Evolutionary conservation across 1,140 invertebrate genomes (phyloP).

Genomic region (Adoxophyes honmai): DNA sequence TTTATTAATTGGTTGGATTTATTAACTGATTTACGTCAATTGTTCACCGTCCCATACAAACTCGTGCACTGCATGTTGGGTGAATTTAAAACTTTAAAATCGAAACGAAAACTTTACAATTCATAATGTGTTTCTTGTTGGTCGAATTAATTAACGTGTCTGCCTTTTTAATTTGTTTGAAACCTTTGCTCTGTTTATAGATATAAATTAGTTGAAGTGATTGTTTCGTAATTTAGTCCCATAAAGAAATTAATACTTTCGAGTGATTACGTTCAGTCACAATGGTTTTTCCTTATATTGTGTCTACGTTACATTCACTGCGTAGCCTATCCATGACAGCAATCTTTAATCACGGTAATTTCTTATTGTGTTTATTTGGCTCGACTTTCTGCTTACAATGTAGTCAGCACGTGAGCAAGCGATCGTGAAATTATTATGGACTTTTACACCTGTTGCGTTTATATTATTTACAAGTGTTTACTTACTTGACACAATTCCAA

Average conservation of each 20-base stretch:
- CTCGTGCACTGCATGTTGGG: no score
- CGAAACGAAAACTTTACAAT: no score
- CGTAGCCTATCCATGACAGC: no score
- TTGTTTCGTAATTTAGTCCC: not conserved
- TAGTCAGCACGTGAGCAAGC: not conserved
- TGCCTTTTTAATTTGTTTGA: not conserved
- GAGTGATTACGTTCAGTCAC: no score
- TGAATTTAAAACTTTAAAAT: constrained; percentile 3
- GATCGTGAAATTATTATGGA: not conserved
- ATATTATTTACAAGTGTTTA: not conserved
- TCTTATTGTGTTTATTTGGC: not conserved
- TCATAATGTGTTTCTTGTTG: constrained; percentile 1
- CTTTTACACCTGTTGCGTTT: not conserved
- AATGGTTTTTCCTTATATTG: no score
- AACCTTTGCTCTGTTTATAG: not conserved
- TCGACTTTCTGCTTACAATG: not conserved
- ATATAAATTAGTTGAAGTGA: no score
- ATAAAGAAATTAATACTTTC: not conserved
- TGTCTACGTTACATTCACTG: no score
- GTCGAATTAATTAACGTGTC: constrained; percentile 1
- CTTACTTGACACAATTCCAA: no score
- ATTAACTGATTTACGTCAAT: no score
- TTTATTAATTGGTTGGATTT: no score
- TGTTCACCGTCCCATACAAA: no score
- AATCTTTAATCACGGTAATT: no score